Evolutionary conservation across 2,113 vertebrate species (phyloP), one percentile per base, ranked within the genome.

Genomic region (Aspiorhynchus laticeps): DNA sequence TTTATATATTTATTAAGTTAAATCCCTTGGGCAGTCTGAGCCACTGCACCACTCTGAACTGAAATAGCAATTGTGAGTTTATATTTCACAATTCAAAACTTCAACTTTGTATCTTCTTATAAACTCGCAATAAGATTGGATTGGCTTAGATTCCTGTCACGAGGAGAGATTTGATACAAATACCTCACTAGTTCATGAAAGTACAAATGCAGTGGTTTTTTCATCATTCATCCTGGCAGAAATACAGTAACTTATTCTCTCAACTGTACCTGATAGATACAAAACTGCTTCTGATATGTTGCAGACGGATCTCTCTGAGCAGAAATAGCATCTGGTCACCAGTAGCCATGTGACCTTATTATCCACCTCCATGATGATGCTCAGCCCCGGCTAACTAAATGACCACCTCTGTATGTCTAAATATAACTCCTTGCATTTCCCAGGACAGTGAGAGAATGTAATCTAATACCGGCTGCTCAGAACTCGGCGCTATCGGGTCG

Each of bases 401-500:
- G 9, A 69, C 7, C n/a, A 81, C 75, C 88, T 71, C 69, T 12
- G 26, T 31, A 28, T 14, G 10, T 73, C 81, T 90, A 91, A 88
- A 91, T 83, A 90, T 92, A 91, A 86, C 80, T 26, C 28, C 15
- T 73, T 78, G 88, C 84, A 89, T 89, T 91, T 83, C 84, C 77
- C 90, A 53, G n/a, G 78, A 86, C 51, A 65, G 73, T 87, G 90
- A 84, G 63, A 91, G 81, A 89, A 90, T 90, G 91, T 87, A 80
- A 88, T 87, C 76, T 76, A 83, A 89, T 89, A 87, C 38, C 26
- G 56, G 71, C 53, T 75, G 74, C 82, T 83, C 73, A n/a, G 78
- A 77, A 41, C 56, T 69, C 61, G 11, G 31, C 33, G 19, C 73
- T 63, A 74, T 81, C 28, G 59, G 77, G 26, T 78, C 61, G 33